A percentile compares a stretch with the other conserved stretches of the same genome.
phyloP scores from a whole-genome alignment of 1,140 invertebrate genomes.

The Pygmarrhopalites habei region DNA sequence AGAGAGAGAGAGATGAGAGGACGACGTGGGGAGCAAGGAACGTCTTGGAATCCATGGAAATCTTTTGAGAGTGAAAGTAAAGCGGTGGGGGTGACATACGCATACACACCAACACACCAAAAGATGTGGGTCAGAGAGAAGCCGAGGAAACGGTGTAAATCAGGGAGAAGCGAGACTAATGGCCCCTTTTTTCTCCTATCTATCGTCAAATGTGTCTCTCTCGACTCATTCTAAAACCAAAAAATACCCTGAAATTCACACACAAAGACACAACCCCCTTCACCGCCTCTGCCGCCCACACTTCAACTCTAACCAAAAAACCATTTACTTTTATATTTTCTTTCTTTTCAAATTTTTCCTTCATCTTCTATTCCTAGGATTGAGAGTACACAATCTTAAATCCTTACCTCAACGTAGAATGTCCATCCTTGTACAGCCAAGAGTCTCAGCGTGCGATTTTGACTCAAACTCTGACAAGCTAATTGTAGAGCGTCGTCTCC shows the following conservation, averaged over 20 bases:
- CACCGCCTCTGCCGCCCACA: no score
- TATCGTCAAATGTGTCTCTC: not conserved
- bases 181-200: not conserved
- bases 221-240: no score
- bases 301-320: no score
- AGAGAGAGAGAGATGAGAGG: not conserved
- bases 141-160: not conserved
- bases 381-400: no score
- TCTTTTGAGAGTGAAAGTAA: no score
- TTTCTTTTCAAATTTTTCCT: no score
- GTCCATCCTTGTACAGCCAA: conserved; percentile 53
- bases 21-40: no score
- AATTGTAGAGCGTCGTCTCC: conserved; percentile 52
- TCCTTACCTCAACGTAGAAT: conserved; percentile 51
- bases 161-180: conserved; percentile 4
- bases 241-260: no score
- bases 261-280: no score
- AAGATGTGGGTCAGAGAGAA: conserved; percentile 5
- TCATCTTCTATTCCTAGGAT: no score
- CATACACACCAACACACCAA: not conserved
- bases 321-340: no score
- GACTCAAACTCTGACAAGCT: conserved; percentile 48
- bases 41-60: no score
- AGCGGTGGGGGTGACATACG: not conserved
- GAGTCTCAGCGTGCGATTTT: conserved; percentile 48